A percentile compares a stretch with the other conserved stretches of the same genome.
phyloP scores from a whole-genome alignment of 2,888 invertebrate species.

The Orchestes rusci region DNA sequence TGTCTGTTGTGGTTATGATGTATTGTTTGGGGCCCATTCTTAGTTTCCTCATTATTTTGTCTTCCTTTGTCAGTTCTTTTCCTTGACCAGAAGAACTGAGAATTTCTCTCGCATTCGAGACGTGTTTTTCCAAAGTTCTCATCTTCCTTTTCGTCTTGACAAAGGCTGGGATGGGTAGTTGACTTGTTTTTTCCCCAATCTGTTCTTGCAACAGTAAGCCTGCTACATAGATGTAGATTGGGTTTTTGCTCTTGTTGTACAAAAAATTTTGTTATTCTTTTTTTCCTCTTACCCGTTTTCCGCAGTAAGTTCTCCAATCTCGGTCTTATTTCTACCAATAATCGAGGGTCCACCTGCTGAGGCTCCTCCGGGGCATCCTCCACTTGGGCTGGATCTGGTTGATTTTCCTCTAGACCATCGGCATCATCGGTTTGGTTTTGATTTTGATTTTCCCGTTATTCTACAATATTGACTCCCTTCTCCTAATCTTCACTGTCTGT shows the following conservation, averaged over 20 bases:
- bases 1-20: background rate
- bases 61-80: no score
- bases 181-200: background rate
- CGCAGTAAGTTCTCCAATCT: background rate
- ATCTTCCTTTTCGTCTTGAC: no score
- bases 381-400: background rate
- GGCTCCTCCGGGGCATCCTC: background rate
- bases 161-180: no score
- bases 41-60: background rate
- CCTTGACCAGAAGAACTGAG: no score
- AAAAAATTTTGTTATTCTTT: background rate
- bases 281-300: background rate
- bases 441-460: background rate
- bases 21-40: background rate
- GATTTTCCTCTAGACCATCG: no score
- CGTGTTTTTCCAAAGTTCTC: no score
- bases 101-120: no score
- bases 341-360: background rate
- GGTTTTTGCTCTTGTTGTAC: background rate
- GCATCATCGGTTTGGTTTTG: background rate
- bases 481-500: background rate
- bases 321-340: background rate
- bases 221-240: background rate
- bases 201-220: background rate
- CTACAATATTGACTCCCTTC: background rate